Conservation (phyloP, 1,140 invertebrate species). For the Leptopilina boulardi region DNA sequence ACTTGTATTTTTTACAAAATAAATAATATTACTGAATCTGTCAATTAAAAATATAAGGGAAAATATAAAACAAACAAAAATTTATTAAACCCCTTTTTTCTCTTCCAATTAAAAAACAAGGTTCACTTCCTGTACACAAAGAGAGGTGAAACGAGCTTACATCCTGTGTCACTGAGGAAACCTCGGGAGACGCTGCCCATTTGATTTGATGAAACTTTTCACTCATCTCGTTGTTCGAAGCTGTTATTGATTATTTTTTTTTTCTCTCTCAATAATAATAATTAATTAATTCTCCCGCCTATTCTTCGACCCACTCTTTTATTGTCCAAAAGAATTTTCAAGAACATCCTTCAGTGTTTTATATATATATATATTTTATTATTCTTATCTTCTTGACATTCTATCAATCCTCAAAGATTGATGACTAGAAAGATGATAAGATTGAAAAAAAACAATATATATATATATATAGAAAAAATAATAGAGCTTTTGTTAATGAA, state of each 20-base stretch:
- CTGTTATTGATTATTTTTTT: slow-evolving; percentile 46
- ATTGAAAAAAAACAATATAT: neutral
- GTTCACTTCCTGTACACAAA: neutral
- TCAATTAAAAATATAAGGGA: too few relatives aligned
- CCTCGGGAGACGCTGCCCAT: slow-evolving; percentile 70
- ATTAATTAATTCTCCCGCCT: slow-evolving; percentile 34
- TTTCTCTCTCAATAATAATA: slow-evolving; percentile 24
- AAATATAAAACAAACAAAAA: too few relatives aligned
- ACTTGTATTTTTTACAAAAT: too few relatives aligned
- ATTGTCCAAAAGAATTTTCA: slow-evolving; percentile 22
- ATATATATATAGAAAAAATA: too few relatives aligned
- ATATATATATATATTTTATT: neutral
- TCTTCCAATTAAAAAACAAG: neutral
- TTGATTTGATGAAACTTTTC: slow-evolving; percentile 73
- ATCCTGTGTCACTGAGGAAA: slow-evolving; percentile 61
- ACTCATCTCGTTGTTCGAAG: slow-evolving; percentile 61
- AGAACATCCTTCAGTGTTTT: slow-evolving; percentile 11
- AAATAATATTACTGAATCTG: too few relatives aligned
- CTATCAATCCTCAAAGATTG: neutral
- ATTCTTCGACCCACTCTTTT: slow-evolving; percentile 19
- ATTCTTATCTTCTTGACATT: too few relatives aligned
- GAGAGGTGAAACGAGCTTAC: slow-evolving; percentile 46
- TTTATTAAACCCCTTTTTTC: too few relatives aligned
- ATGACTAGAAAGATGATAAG: neutral
- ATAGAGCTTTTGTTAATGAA: neutral